A percentile compares a stretch with the other conserved stretches of the same genome.
Evolutionary conservation across 2,888 invertebrate genomes (phyloP).

Genomic region (Aphodius granarius): DNA sequence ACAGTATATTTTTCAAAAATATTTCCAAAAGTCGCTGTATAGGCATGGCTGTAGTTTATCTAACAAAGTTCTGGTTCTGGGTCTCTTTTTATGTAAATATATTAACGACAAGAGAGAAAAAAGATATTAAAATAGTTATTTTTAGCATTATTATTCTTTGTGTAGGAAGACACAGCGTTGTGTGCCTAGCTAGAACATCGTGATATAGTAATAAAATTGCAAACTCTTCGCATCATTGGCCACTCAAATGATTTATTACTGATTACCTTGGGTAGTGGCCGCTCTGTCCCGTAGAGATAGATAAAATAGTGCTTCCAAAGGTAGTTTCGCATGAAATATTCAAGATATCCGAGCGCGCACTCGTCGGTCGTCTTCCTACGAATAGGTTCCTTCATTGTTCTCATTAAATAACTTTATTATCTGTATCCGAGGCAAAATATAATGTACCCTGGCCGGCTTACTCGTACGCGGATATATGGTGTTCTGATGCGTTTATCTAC

Average conservation of each 20-base stretch:
- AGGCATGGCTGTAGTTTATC: too few relatives aligned
- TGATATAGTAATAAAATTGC: background rate
- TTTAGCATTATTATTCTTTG: too few relatives aligned
- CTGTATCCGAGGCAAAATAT: slow-evolving; percentile 18
- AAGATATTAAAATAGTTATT: too few relatives aligned
- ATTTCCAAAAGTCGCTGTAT: too few relatives aligned
- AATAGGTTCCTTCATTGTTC: slow-evolving; percentile 21
- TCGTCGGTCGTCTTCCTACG: background rate
- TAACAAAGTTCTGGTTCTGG: too few relatives aligned
- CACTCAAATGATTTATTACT: background rate
- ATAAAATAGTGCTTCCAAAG: background rate
- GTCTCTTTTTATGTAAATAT: too few relatives aligned
- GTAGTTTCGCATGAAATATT: background rate
- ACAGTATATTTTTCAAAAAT: too few relatives aligned
- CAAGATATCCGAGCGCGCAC: background rate
- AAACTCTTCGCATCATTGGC: background rate
- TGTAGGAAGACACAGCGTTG: too few relatives aligned
- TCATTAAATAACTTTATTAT: slow-evolving; percentile 17
- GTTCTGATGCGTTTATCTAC: slow-evolving; percentile 36
- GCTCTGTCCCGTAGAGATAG: background rate
- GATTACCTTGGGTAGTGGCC: background rate
- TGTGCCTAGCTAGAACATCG: background rate
- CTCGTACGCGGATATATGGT: background rate
- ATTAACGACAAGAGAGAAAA: too few relatives aligned
- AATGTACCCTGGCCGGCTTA: slow-evolving; percentile 19